These are phyloP conservation scores for Coronaproctus castanopsis DNA, from an alignment of 2,888 invertebrate genomes.

Conservation along the genomic window DNA sequence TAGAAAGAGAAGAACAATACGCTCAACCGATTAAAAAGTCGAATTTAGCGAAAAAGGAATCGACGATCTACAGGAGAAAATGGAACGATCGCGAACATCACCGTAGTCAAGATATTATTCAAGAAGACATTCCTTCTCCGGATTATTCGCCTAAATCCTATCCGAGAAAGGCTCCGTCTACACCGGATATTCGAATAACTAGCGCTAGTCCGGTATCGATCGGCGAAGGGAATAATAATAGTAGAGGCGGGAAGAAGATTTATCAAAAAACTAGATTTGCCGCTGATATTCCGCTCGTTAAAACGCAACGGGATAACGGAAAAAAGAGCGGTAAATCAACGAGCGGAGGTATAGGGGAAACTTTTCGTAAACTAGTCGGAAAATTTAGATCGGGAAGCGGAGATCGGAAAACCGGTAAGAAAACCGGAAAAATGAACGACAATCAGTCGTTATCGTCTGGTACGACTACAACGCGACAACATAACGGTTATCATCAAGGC, in stretches of 20 bases:
- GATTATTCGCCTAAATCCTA: slow-evolving; percentile 31
- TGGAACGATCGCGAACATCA: too few species aligned
- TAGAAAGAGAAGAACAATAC: background rate
- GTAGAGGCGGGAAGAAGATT: slow-evolving; percentile 34
- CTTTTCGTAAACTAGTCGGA: slow-evolving; percentile 63
- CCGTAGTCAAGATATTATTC: background rate
- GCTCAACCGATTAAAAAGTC: background rate
- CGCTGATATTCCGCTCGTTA: slow-evolving; percentile 19
- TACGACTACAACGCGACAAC: background rate
- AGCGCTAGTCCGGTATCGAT: slow-evolving; percentile 32
- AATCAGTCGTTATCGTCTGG: background rate
- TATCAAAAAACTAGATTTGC: slow-evolving; percentile 54
- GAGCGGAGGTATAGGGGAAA: slow-evolving; percentile 39
- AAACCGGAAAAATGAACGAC: slow-evolving; percentile 23
- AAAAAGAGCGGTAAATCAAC: slow-evolving; percentile 30
- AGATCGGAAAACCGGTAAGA: slow-evolving; percentile 34
- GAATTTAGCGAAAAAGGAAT: background rate
- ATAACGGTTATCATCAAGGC: background rate
- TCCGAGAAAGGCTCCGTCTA: slow-evolving; percentile 3
- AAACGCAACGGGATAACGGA: slow-evolving; percentile 2
- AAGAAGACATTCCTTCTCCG: slow-evolving; percentile 10
- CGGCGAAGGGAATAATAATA: background rate
- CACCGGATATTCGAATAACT: slow-evolving; percentile 12
- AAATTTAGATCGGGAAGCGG: slow-evolving; percentile 57
- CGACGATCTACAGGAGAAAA: background rate